These are phyloP conservation scores for Oryzias dopingdopingensis DNA, from an alignment of 2,797 vertebrate species.

Conservation along the genomic window DNA sequence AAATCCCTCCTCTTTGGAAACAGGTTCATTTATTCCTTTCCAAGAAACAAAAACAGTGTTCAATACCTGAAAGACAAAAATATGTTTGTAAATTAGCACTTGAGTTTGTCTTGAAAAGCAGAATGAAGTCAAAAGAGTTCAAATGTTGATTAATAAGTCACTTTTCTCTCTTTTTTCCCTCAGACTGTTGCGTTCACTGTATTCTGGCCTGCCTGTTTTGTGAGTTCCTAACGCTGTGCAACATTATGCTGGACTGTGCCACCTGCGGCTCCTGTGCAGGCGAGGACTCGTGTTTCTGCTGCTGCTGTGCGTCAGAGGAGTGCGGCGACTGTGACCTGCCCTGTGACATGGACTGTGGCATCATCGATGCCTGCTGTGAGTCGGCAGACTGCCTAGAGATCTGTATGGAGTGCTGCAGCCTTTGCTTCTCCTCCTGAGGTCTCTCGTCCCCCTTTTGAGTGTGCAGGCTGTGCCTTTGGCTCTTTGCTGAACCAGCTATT, in stretches of 20 bases:
- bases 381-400: conserved; percentile 98
- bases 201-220: conserved; percentile 98
- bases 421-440: conserved; percentile 96
- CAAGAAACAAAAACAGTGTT: too few species aligned
- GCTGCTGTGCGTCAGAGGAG: conserved; percentile 92
- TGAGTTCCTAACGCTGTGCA: conserved; percentile 96
- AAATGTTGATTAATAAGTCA: not conserved
- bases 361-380: conserved; percentile 98
- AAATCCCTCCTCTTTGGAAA: too few species aligned
- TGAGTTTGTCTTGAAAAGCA: too few species aligned
- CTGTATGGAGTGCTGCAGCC: conserved; percentile 99
- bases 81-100: too few species aligned
- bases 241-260: conserved; percentile 94
- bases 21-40: too few species aligned
- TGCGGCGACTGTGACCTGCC: conserved; percentile 95
- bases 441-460: conserved; percentile 4
- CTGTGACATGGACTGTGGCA: conserved; percentile 98
- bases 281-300: conserved; percentile 94
- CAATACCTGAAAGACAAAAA: too few species aligned
- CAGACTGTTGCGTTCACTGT: conserved; percentile 98
- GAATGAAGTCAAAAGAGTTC: not conserved
- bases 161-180: conserved; percentile 3
- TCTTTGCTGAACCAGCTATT: conserved; percentile 45
- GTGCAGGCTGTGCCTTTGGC: conserved; percentile 1
- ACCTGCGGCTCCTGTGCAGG: conserved; percentile 94